Evolutionary conservation across 2,888 invertebrate genomes (phyloP), one percentile per base, ranked within the genome.

Genomic region (Meandrusa payeni): DNA sequence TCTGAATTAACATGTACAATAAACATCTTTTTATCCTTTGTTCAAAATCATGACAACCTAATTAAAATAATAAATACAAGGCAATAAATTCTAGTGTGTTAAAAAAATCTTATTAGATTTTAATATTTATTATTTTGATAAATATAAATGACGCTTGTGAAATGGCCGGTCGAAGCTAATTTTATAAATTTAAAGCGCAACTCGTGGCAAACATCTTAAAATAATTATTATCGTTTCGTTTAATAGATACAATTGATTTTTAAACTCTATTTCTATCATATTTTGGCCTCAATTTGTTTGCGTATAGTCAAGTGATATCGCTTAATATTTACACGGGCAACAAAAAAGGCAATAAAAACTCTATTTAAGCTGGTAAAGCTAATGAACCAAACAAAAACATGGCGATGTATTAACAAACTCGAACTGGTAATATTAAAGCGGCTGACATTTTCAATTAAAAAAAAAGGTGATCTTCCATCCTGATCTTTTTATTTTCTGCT

Each of bases 371-470:
- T 27, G 50, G 58, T 55, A 54, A 57, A 61, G 60, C 57, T 71
- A 74, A 76, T 67, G 67, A 66, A 76, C 66, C 69, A 73, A 71
- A 68, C 62, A 56, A 52, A 59, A 52, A 57, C 61, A 61, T 46
- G 51, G 55, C 51, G 51, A 55, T 62, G 67, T 64, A 72, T 71
- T 50, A 74, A 75, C 69, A 74, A 61, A 63, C 50, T 52, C 46
- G 57, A 72, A 74, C 76, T 69, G 76, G 78, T 82, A 75, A 68
- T 69, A 67, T 75, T 69, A 72, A 69, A 73, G 63, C 60, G 60
- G 68, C 72, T 85, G 83, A 82, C 82, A 85, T 85, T 85, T 81
- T 62, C 64, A 69, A 69, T 74, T 63, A 38, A 62, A 70, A 79
- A 76, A 77, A 77, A 77, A 64, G 66, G 77, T 70, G 65, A 67